A percentile compares a stretch with the other conserved stretches of the same genome.
Conservation (phyloP, 2,797 vertebrate genomes). For the Peromyscus melanophrys region DNA sequence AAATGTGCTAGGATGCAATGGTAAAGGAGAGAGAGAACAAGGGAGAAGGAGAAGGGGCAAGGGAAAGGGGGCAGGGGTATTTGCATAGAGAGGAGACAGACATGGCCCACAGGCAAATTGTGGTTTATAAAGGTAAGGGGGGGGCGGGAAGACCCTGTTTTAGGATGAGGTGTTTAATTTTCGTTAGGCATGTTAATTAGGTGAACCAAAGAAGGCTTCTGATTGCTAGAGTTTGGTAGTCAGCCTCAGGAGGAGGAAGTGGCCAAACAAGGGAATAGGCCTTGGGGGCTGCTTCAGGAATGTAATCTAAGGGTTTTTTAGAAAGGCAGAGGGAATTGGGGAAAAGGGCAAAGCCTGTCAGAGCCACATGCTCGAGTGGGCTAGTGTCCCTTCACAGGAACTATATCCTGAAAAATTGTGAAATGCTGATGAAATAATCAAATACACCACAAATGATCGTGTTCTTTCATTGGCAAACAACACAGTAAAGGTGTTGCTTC, state of each 20-base stretch:
- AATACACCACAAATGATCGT: not conserved
- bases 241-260: not conserved
- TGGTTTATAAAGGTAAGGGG: not conserved
- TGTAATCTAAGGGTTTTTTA: not conserved
- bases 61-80: not conserved
- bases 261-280: not conserved
- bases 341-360: not conserved
- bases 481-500: not conserved
- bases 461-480: not conserved
- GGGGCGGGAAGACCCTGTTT: rapidly evolving
- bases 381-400: not conserved
- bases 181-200: not conserved
- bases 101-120: not conserved
- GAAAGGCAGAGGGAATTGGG: not conserved
- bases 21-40: not conserved
- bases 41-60: not conserved
- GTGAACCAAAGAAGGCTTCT: not conserved
- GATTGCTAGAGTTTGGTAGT: not conserved
- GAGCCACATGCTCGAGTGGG: not conserved
- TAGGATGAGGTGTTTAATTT: not conserved
- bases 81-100: not conserved
- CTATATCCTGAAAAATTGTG: not conserved
- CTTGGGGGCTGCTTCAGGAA: not conserved
- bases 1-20: not conserved
- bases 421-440: not conserved